Percentiles rank a stretch among this genome's conserved stretches.
These are phyloP conservation scores for Clunio marinus DNA, from an alignment of 2,888 invertebrate genomes.

Conservation along the genomic window DNA sequence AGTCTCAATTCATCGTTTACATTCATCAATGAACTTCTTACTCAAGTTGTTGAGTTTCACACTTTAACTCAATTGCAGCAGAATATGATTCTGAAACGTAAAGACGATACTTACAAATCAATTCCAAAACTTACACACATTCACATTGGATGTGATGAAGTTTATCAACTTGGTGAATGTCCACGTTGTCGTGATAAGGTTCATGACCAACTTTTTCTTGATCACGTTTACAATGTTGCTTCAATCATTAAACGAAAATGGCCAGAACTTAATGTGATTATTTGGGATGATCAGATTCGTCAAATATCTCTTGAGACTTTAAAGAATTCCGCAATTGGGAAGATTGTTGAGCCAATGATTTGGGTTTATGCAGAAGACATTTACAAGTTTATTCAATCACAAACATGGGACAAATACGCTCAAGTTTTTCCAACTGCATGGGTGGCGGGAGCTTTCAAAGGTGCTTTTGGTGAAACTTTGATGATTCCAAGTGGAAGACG, in stretches of 20 bases:
- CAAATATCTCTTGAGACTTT: constrained; percentile 59
- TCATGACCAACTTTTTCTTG: constrained; percentile 58
- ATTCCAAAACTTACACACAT: constrained; percentile 52
- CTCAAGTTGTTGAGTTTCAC: constrained; percentile 58
- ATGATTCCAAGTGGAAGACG: constrained; percentile 62
- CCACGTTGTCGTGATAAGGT: constrained; percentile 55
- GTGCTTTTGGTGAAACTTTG: constrained; percentile 67
- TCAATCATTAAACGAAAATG: constrained; percentile 58
- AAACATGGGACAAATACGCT: constrained; percentile 64
- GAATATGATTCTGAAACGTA: constrained; percentile 39
- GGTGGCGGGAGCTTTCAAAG: constrained; percentile 73
- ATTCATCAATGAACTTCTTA: constrained; percentile 63
- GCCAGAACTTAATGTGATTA: constrained; percentile 59
- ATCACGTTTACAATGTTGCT: constrained; percentile 60
- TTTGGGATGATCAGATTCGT: constrained; percentile 80
- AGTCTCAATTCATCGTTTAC: constrained; percentile 59
- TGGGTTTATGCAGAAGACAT: constrained; percentile 76
- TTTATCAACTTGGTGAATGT: constrained; percentile 67
- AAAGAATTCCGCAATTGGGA: constrained; percentile 60
- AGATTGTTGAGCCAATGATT: constrained; percentile 71
- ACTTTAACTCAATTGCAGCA: constrained; percentile 41
- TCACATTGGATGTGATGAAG: constrained; percentile 73
- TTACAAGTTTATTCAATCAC: constrained; percentile 55
- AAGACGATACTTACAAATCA: constrained; percentile 41
- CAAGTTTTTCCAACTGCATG: constrained; percentile 65